Percentiles rank a stretch among this genome's conserved stretches.
Evolutionary conservation across 2,113 vertebrate species (phyloP).

Genomic region (Tragelaphus buxtoni): DNA sequence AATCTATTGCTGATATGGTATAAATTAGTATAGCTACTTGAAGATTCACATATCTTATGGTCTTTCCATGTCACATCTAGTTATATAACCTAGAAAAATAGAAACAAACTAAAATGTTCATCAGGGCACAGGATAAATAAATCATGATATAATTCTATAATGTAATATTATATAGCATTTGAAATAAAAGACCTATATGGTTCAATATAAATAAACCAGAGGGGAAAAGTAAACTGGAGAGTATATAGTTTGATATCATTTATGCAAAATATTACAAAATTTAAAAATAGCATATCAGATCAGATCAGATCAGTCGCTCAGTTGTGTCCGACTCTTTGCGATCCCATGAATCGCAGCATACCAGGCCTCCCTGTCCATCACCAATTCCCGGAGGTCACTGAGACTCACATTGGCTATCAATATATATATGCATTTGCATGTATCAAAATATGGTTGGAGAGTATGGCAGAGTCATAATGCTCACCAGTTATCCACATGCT

Average conservation of each 20-base stretch:
- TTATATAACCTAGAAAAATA: conserved; percentile 1
- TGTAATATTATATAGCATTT: background rate
- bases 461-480: background rate
- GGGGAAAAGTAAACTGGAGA: background rate
- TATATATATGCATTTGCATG: background rate
- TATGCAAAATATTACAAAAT: background rate
- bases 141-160: background rate
- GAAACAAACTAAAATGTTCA: conserved; percentile 8
- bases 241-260: background rate
- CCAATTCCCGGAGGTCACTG: too few species aligned
- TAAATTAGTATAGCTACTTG: background rate
- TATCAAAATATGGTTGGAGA: background rate
- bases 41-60: background rate
- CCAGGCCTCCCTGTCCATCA: too few species aligned
- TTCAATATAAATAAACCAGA: background rate
- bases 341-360: too few species aligned
- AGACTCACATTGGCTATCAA: background rate
- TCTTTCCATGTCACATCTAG: background rate
- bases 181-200: background rate
- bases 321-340: too few species aligned
- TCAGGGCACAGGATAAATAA: background rate
- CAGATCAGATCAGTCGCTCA: too few species aligned
- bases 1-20: background rate
- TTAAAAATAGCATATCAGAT: background rate
- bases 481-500: background rate